Conservation (phyloP, 1,140 invertebrate species). For the Drosophila kepulauana region DNA sequence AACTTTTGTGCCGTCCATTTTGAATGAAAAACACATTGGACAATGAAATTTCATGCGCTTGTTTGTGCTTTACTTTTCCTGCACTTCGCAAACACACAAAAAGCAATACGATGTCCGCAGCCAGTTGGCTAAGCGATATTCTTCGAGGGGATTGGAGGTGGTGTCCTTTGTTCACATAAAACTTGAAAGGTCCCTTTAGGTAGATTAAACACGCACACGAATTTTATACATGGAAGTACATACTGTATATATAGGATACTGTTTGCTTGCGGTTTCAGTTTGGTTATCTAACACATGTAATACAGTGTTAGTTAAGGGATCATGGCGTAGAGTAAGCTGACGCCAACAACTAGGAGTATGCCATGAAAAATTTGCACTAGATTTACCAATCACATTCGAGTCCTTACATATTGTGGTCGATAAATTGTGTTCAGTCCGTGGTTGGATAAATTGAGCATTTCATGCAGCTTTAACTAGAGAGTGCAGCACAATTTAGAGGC, state of each 20-base stretch:
- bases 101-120: slow-evolving; percentile 26
- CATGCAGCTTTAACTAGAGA: background rate
- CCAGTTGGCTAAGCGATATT: slow-evolving; percentile 45
- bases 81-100: slow-evolving; percentile 43
- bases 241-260: slow-evolving; percentile 13
- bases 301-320: slow-evolving; percentile 33
- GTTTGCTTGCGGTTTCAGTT: slow-evolving; percentile 54
- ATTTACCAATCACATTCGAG: slow-evolving; percentile 21
- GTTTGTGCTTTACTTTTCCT: slow-evolving; percentile 53
- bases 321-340: slow-evolving; percentile 62
- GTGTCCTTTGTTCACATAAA: slow-evolving; percentile 70
- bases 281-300: slow-evolving; percentile 44
- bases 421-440: slow-evolving; percentile 21
- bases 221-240: slow-evolving; percentile 8
- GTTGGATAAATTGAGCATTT: slow-evolving; percentile 22
- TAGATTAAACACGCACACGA: slow-evolving; percentile 77
- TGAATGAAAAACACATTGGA: slow-evolving; percentile 33
- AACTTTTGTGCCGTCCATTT: slow-evolving; percentile 20
- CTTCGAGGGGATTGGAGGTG: slow-evolving; percentile 42
- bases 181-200: slow-evolving; percentile 72
- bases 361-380: slow-evolving; percentile 49
- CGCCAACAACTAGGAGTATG: slow-evolving; percentile 48
- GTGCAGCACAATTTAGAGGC: background rate
- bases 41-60: slow-evolving; percentile 52
- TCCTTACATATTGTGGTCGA: slow-evolving; percentile 3